These are phyloP conservation scores for Diorhabda sublineata DNA, from an alignment of 1,140 invertebrate species.

Conservation along the genomic window DNA sequence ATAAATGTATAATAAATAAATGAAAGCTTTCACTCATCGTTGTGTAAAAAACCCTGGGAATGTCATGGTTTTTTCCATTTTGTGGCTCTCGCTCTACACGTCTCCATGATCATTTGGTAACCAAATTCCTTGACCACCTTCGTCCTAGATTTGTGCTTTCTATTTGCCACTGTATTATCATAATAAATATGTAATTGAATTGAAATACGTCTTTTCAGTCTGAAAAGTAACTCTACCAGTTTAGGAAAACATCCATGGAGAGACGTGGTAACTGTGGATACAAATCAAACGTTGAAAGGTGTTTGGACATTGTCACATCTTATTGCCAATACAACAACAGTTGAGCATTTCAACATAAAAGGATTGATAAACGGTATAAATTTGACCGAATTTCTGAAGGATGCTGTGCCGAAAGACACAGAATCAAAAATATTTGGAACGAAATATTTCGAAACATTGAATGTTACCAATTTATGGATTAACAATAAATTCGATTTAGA, in stretches of 20 bases:
- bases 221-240: conserved; percentile 17
- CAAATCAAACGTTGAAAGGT: conserved; percentile 16
- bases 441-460: conserved; percentile 36
- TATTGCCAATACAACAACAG: conserved; percentile 20
- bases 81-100: too few relatives aligned
- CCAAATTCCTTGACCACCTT: too few relatives aligned
- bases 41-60: too few relatives aligned
- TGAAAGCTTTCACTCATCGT: too few relatives aligned
- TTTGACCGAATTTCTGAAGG: conserved; percentile 28
- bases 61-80: too few relatives aligned
- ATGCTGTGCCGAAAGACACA: conserved; percentile 24
- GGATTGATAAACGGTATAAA: conserved; percentile 29
- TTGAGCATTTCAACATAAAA: conserved; percentile 14
- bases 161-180: neutral
- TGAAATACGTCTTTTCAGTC: conserved; percentile 16
- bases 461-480: conserved; percentile 29
- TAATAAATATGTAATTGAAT: neutral
- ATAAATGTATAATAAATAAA: too few relatives aligned
- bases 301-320: conserved; percentile 17
- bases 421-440: conserved; percentile 26
- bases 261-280: conserved; percentile 10
- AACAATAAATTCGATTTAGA: conserved; percentile 27
- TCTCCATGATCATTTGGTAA: too few relatives aligned
- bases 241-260: conserved; percentile 20
- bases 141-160: too few relatives aligned